phyloP scores from a whole-genome alignment of 2,797 vertebrate genomes.

The Arctocebus calabarensis region DNA sequence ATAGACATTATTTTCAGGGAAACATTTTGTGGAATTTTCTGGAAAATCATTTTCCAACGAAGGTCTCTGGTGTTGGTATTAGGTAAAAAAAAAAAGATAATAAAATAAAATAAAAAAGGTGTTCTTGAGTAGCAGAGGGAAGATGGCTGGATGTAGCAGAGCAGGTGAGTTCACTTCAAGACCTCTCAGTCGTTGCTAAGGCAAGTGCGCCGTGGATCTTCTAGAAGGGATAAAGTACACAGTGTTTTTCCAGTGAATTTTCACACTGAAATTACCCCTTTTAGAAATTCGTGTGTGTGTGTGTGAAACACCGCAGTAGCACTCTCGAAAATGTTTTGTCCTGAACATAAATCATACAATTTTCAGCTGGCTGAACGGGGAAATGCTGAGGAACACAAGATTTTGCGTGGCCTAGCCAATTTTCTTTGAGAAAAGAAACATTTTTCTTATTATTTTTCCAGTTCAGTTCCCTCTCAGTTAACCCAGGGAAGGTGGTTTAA shows the following conservation, averaged over 20 bases:
- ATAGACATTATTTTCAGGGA: neutral
- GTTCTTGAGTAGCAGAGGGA: neutral
- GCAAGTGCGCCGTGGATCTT: neutral
- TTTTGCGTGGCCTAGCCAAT: neutral
- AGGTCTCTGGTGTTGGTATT: neutral
- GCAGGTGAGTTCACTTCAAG: neutral
- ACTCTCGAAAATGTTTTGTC: neutral
- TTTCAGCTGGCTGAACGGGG: neutral
- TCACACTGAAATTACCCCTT: neutral
- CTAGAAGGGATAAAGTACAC: neutral
- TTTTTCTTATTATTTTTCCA: neutral
- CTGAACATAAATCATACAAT: neutral
- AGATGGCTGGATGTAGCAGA: neutral
- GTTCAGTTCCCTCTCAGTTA: neutral
- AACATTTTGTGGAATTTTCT: neutral
- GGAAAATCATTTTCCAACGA: neutral
- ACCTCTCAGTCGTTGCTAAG: neutral
- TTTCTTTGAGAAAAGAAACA: slow-evolving; percentile 11
- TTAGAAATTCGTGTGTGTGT: neutral
- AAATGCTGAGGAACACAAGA: fast-evolving
- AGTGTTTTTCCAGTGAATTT: neutral
- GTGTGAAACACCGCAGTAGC: neutral
- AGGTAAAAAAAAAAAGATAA: neutral
- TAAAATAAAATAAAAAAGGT: too few relatives aligned
- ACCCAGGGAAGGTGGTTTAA: fast-evolving